Evolutionary conservation across 2,113 vertebrate species (phyloP).

Genomic region (Microtus pennsylvanicus): DNA sequence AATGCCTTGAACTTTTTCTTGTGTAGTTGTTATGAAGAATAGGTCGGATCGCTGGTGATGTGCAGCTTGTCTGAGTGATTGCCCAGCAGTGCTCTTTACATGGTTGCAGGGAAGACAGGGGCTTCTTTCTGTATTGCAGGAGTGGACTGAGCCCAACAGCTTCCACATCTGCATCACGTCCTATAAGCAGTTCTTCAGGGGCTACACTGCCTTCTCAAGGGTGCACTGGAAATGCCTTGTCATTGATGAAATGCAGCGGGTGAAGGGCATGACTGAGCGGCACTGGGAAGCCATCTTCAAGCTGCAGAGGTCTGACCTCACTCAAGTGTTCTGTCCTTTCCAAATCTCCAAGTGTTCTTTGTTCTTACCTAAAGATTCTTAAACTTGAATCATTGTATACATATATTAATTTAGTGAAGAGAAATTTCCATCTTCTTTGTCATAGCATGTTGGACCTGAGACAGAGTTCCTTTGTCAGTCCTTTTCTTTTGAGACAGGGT

Average conservation of each 20-base stretch:
- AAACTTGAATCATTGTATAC: background rate
- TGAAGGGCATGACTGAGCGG: conserved; percentile 91
- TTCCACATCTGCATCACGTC: conserved; percentile 93
- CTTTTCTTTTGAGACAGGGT: background rate
- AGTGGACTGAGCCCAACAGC: conserved; percentile 89
- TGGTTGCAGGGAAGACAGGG: background rate
- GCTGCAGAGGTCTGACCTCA: conserved; percentile 88
- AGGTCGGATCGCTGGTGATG: background rate
- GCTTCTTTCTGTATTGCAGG: conserved; percentile 81
- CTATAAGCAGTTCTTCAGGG: conserved; percentile 92
- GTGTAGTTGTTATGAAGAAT: background rate
- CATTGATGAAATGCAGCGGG: conserved; percentile 92
- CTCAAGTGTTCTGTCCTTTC: background rate
- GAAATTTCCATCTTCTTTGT: background rate
- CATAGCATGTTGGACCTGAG: background rate
- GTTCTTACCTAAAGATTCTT: background rate
- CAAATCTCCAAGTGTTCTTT: background rate
- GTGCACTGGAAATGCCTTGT: conserved; percentile 91
- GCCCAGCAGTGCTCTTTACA: background rate
- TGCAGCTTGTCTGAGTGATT: background rate
- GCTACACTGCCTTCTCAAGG: conserved; percentile 88
- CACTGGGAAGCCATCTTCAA: conserved; percentile 92
- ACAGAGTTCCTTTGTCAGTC: background rate
- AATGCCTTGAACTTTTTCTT: background rate
- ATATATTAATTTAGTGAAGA: background rate